These are phyloP conservation scores for Peribatodes rhomboidaria DNA, from an alignment of 2,888 invertebrate species.

Conservation along the genomic window DNA sequence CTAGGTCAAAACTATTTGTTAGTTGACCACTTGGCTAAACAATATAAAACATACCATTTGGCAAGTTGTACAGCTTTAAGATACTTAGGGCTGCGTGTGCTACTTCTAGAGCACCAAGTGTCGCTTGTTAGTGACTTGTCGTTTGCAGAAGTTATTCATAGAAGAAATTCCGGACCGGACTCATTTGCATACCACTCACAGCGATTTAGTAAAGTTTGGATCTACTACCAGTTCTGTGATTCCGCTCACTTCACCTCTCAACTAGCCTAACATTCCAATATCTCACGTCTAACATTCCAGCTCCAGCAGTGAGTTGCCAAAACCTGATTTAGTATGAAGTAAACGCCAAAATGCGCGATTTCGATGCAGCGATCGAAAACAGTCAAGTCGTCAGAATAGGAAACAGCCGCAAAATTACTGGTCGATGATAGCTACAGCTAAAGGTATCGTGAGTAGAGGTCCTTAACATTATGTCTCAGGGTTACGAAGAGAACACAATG, in stretches of 20 bases:
- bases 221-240: not conserved
- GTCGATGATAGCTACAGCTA: not conserved
- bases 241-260: no score
- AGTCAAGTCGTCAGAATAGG: no score
- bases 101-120: not conserved
- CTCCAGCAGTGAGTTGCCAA: no score
- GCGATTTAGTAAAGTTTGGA: not conserved
- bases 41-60: not conserved
- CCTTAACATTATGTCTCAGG: slow-evolving; percentile 14
- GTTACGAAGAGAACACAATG: slow-evolving; percentile 20
- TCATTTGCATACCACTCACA: not conserved
- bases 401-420: not conserved
- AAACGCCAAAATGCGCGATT: no score
- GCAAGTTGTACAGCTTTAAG: slow-evolving; percentile 9
- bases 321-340: no score
- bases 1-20: slow-evolving; percentile 23
- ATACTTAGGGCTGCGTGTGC: no score
- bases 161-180: not conserved
- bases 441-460: not conserved
- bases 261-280: no score
- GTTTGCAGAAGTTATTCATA: not conserved
- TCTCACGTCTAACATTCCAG: no score
- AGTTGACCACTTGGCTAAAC: not conserved
- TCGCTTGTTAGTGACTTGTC: not conserved
- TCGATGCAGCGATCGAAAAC: not conserved